Evolutionary conservation across 2,113 vertebrate species (phyloP).

Genomic region (Raphicerus campestris): DNA sequence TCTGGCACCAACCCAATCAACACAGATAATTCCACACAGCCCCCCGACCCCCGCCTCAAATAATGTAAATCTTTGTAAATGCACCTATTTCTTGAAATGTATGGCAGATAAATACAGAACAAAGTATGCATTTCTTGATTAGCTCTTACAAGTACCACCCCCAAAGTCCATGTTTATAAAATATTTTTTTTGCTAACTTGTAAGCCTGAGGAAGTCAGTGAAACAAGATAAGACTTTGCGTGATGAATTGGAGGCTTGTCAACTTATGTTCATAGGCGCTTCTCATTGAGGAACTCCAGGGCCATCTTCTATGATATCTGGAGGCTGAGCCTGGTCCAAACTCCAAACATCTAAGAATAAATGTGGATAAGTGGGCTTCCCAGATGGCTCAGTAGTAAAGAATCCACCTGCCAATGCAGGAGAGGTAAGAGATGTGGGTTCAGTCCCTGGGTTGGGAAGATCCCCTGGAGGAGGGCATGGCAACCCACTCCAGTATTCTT

Average conservation of each 20-base stretch:
- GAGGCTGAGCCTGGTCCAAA: background rate
- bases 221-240: background rate
- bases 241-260: background rate
- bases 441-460: background rate
- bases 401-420: background rate
- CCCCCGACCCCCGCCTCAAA: background rate
- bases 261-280: rapidly evolving
- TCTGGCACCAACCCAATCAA: background rate
- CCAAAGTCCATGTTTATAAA: background rate
- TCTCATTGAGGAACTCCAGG: background rate
- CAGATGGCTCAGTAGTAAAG: background rate
- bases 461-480: background rate
- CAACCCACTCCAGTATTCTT: background rate
- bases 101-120: background rate
- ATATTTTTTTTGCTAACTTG: background rate
- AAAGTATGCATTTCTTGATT: background rate
- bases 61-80: background rate
- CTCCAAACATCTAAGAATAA: background rate
- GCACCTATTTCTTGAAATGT: background rate
- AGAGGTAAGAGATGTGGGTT: background rate
- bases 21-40: background rate
- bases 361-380: background rate
- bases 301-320: background rate
- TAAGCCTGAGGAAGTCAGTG: background rate
- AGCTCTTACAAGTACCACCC: background rate